phyloP scores from a whole-genome alignment of 2,888 invertebrate species.

The Lasioglossum oenotherae region DNA sequence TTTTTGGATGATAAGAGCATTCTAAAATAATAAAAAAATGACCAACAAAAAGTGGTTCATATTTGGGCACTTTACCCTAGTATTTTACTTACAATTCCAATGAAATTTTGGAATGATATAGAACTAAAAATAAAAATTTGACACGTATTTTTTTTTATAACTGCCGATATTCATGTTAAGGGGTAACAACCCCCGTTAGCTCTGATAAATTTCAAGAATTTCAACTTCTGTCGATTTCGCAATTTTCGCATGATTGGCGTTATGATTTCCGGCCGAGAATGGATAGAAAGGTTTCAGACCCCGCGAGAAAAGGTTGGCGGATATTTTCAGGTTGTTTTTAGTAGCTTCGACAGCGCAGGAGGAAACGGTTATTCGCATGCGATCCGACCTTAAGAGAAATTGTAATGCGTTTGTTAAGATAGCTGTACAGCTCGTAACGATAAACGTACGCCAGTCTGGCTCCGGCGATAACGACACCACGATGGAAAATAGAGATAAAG shows the following conservation, averaged over 20 bases:
- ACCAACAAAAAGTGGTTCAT: no score
- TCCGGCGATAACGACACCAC: conserved; percentile 36
- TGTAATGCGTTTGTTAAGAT: conserved; percentile 51
- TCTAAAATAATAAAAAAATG: no score
- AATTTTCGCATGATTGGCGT: neutral
- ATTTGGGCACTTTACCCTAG: no score
- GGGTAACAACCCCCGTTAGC: no score
- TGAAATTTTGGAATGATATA: no score
- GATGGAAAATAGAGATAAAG: conserved; percentile 45
- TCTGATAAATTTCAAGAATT: no score
- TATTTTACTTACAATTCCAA: no score
- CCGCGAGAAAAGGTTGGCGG: neutral
- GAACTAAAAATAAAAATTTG: no score
- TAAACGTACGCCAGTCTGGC: conserved; percentile 43
- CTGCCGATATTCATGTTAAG: no score
- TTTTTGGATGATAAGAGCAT: no score
- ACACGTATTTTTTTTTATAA: no score
- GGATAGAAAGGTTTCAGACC: neutral
- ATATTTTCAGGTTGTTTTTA: neutral
- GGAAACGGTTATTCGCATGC: conserved; percentile 1
- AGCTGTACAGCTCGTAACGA: conserved; percentile 32
- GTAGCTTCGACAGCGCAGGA: neutral
- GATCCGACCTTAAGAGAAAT: conserved; percentile 29
- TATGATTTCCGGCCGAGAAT: neutral
- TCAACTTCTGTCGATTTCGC: neutral